Conservation (phyloP, 1,140 invertebrate genomes). For the Ridgeia piscesae region DNA sequence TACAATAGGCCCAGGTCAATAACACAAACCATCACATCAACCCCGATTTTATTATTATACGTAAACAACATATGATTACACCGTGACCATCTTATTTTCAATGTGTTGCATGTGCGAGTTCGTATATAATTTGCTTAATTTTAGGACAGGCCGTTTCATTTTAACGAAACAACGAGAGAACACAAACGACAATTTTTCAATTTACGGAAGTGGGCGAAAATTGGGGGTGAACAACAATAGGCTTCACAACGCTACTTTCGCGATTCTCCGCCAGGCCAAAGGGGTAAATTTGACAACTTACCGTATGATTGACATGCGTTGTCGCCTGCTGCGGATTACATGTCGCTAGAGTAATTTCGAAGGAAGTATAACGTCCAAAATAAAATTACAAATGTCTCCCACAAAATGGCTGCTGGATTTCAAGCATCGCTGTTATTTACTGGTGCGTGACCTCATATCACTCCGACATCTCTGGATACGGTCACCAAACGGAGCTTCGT, state of each 20-base stretch:
- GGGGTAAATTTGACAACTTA: background rate
- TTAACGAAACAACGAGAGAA: background rate
- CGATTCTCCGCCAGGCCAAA: constrained; percentile 3
- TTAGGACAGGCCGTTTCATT: background rate
- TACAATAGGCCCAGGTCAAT: background rate
- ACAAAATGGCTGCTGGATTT: background rate
- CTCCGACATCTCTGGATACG: background rate
- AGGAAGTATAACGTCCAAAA: background rate
- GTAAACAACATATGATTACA: background rate
- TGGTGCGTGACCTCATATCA: constrained; percentile 3
- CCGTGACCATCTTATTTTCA: background rate
- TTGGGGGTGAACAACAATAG: background rate
- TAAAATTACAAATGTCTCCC: constrained; percentile 1
- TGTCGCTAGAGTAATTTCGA: background rate
- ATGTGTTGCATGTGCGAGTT: background rate
- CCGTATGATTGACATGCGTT: background rate
- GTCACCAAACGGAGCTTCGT: background rate
- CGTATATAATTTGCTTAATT: background rate
- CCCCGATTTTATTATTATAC: background rate
- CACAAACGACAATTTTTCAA: background rate
- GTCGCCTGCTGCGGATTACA: background rate
- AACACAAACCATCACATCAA: background rate
- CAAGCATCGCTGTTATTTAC: constrained; percentile 5
- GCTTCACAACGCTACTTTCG: background rate
- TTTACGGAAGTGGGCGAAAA: background rate